Base-by-base conservation (phyloP, 1,140 invertebrate genomes). In the Drosophila novamexicana region DNA sequence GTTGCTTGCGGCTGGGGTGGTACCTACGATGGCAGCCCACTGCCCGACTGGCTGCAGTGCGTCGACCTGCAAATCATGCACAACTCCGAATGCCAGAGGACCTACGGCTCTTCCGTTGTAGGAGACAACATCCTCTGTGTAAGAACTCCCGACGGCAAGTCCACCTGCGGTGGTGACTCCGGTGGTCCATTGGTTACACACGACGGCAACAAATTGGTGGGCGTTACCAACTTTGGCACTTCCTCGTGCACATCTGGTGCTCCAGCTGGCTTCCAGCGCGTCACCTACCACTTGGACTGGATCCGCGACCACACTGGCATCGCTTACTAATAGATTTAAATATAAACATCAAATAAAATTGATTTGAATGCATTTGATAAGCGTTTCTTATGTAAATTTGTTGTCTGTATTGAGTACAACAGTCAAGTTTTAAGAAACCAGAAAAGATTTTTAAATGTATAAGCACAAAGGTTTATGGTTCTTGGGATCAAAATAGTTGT, bases 231-330 rank as follows among this genome's bases (percentile, higher is more conserved):
- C 50, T 91, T 77, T 34, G 81, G 77, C 5, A 22, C 65, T 29
- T 52, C 18, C 7, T 77, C 81, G 1, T 84, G 81, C 42, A 67
- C 63, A 14, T 56, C 81, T 10, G 81, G 77, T 4, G 59, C 58
- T 45, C 94, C 94, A 52, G 90, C 92, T 50, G 94, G 92, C 8
- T 94, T 92, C 75, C 92, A 93, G 1, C 92, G 94, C 59, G 88
- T 94, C 49, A 93, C 93, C n/a, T 92, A 81, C 59, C 94, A 93
- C 79, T 75, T 94, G 63, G 80, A 92, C 66, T 95, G 94, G 94
- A 94, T 94, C 42, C 74, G 77, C 9, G 81, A 89, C 37, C 49
- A 85, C 45, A 80, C 81, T 72, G 84, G 84, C 37, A 67, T 88
- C 14, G 29, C 69, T 34, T 62, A 69, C 45, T 77, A 85, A 14